These are phyloP conservation scores for Takifugu bimaculatus DNA, from an alignment of 2,113 vertebrate genomes.

Conservation along the genomic window DNA sequence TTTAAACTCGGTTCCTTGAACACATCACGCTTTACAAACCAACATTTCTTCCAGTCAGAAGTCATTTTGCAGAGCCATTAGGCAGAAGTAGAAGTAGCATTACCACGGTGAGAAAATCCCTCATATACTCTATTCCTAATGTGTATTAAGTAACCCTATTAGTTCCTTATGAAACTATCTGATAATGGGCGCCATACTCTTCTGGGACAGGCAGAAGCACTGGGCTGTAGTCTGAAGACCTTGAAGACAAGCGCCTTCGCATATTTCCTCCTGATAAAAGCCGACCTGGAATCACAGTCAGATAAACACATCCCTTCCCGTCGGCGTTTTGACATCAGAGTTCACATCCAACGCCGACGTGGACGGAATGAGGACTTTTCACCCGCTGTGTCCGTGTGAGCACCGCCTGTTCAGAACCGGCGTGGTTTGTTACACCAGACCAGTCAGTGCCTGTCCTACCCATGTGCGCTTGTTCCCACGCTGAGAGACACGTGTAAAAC, in stretches of 20 bases:
- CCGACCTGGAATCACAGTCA: background rate
- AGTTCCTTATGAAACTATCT: too few species aligned
- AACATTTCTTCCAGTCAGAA: too few species aligned
- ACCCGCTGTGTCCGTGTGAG: slow-evolving; percentile 3
- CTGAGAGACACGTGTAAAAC: slow-evolving; percentile 18
- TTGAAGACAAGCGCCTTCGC: slow-evolving; percentile 13
- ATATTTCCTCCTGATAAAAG: slow-evolving; percentile 6
- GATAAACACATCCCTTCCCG: slow-evolving; percentile 10
- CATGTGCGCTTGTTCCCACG: slow-evolving; percentile 60
- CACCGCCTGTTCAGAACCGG: slow-evolving; percentile 23
- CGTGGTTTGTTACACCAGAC: slow-evolving; percentile 50
- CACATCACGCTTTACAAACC: too few species aligned
- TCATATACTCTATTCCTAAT: too few species aligned
- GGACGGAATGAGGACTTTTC: slow-evolving; percentile 30
- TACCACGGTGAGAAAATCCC: too few species aligned
- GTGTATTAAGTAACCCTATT: too few species aligned
- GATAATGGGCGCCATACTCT: too few species aligned
- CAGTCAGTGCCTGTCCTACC: slow-evolving; percentile 39
- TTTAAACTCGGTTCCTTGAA: too few species aligned
- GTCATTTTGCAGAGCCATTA: too few species aligned
- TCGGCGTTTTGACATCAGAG: slow-evolving; percentile 14
- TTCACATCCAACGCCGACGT: slow-evolving; percentile 26
- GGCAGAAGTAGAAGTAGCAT: too few species aligned
- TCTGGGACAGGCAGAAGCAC: background rate
- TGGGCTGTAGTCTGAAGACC: slow-evolving; percentile 1